Evolutionary conservation across 2,888 invertebrate species (phyloP).

Genomic region (Gisinianus flammeolus): DNA sequence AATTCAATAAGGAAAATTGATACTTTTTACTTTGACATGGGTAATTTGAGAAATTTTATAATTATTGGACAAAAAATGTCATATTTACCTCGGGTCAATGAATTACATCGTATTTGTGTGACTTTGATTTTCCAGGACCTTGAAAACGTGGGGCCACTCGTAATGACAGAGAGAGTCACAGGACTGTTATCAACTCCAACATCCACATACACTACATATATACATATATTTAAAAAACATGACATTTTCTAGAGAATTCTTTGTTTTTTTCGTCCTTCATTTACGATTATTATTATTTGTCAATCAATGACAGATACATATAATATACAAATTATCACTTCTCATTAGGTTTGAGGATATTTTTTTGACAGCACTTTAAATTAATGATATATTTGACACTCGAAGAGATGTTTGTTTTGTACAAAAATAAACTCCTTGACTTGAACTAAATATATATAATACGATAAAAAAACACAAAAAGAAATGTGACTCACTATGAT

Average conservation of each 20-base stretch:
- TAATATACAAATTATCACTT: too few relatives aligned
- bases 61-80: too few relatives aligned
- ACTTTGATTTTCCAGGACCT: constrained; percentile 82
- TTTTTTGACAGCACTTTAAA: too few relatives aligned
- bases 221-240: neutral
- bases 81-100: constrained; percentile 71
- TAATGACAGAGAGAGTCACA: constrained; percentile 79
- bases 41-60: neutral
- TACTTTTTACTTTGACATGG: neutral
- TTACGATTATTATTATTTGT: neutral
- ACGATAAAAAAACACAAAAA: too few relatives aligned
- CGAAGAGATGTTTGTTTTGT: too few relatives aligned
- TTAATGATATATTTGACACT: too few relatives aligned
- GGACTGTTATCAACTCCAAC: constrained; percentile 80
- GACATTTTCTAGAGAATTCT: neutral
- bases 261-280: neutral
- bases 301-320: neutral
- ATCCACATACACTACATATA: constrained; percentile 77
- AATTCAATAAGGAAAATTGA: too few relatives aligned
- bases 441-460: too few relatives aligned
- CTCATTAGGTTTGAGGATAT: too few relatives aligned
- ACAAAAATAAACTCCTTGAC: too few relatives aligned
- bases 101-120: constrained; percentile 79
- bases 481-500: constrained; percentile 81
- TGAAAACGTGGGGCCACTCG: constrained; percentile 75